Evolutionary conservation across 2,888 invertebrate genomes (phyloP), one percentile per base, ranked within the genome.

Genomic region (Tanaodytes sp.): DNA sequence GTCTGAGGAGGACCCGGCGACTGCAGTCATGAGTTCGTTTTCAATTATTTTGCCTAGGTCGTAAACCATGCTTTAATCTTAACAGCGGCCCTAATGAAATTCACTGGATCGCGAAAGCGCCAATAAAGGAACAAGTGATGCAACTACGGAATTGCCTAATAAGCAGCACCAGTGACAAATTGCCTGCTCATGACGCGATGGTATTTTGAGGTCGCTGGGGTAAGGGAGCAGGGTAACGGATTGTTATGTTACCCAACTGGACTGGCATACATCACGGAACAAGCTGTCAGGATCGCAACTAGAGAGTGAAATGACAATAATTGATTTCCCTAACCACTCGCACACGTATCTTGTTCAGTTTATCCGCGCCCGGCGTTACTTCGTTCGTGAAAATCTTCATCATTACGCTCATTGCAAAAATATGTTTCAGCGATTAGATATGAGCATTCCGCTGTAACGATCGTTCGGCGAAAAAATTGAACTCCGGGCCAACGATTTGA

Each of bases 151-250:
- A 83, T 82, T 80, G 81, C 82, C 81, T 83, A 84, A 83, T 83
- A 84, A 84, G 83, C 83, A 80, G 75, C 78, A 78, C 79, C 79
- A 78, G 79, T 83, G 83, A 84, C 83, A 84, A 84, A 84, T 84
- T 81, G 80, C 79, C 76, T 73, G 73, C 77, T 77, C 79, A 77
- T 80, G 81, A 83, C 80, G 80, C 76, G 74, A 78, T 76, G 80
- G 83, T 81, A 82, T 82, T 81, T 79, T 75, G 80, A 78, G 79
- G 75, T 75, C 73, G 75, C 62, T 62, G 23, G 64, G 66, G n/a
- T n/a, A n/a, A 62, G 63, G 72, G 69, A 67, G 55, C 31, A 74
- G 76, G 78, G 75, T 81, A 80, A 82, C 81, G 78, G 78, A 83
- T 83, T 80, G 81, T 82, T 81, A 80, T 78, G 76, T 79, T 78